These are phyloP conservation scores for Cyrtodaria siliqua DNA, from an alignment of 2,888 invertebrate species.

Conservation along the genomic window DNA sequence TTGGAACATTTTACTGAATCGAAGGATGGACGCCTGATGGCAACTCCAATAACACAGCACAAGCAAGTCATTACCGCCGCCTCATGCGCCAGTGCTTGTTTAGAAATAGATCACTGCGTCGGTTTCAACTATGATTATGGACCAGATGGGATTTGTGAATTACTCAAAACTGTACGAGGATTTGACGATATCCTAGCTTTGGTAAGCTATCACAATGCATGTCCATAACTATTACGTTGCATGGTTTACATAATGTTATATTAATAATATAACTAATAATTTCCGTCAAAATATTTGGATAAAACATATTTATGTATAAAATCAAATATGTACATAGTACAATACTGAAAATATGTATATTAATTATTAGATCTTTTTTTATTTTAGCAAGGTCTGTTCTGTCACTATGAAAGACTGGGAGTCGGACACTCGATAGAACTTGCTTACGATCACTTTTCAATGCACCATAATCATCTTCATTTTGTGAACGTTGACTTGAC, in stretches of 20 bases:
- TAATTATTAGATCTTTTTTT: conserved; percentile 1
- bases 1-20: conserved; percentile 59
- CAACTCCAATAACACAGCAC: background rate
- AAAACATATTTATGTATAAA: background rate
- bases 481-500: conserved; percentile 71
- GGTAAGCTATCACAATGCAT: conserved; percentile 20
- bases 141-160: conserved; percentile 64
- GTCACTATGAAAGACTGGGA: conserved; percentile 72
- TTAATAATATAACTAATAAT: no score
- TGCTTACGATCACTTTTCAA: conserved; percentile 34
- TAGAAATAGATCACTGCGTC: conserved; percentile 60
- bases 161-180: conserved; percentile 69
- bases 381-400: conserved; percentile 64
- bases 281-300: background rate
- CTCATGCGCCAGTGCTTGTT: conserved; percentile 68
- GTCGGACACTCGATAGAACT: conserved; percentile 66
- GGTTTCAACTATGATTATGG: conserved; percentile 76
- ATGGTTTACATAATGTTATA: no score
- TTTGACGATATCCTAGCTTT: conserved; percentile 45
- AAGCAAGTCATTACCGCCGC: conserved; percentile 33
- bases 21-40: conserved; percentile 54
- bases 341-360: no score
- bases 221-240: no score
- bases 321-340: background rate
- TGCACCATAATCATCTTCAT: conserved; percentile 71